Base-by-base conservation (phyloP, 1,140 invertebrate species). In the Macrobrachium rosenbergii region DNA sequence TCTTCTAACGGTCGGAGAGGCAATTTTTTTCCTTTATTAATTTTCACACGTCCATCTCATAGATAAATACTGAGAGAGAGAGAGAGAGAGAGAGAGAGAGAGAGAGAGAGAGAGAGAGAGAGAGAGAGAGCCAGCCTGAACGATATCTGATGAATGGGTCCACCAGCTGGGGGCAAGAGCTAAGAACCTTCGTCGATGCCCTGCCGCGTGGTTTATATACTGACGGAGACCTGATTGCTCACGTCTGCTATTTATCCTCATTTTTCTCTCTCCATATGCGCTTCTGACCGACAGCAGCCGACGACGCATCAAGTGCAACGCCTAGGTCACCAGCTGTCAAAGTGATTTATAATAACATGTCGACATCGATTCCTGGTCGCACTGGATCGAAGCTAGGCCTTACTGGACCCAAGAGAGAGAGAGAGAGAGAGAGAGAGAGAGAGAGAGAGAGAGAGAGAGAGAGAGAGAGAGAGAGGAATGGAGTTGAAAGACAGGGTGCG, bases 371-470 rank as follows among this genome's bases (percentile, higher is more conserved):
- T 52, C 52, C 12, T 52, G 0, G 52, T 52, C 52, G 52, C 28
- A 37, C 28, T 37, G 28, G 28, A 37, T 37, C 28, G 28, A 37
- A 3, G 1, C 1, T 37, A 37, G 28, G 28, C 28, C 28, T 37
- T 37, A 37, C 28, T 37, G 28, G 28, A 37, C 28, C 8, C 2
- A 5, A 52, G 52, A 52, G 52, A 52, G 52, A 52, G 52, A 52
- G 52, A 52, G 52, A 52, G 52, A 52, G 73, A 76, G 37, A 76
- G 73, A 21, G 21, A 45, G 37, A 16, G 75, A 52, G 28, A 77
- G 75, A 77, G 28, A 77, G 43, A 77, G 76, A 78, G 76, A 78
- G 76, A 78, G 76, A 78, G 76, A 78, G 72, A 75, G 76, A 78
- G 76, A 78, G 76, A 78, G 76, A 78, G 76, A 78, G 76, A 75